Evolutionary conservation across 2,113 vertebrate species (phyloP).

Genomic region (Sula dactylatra): DNA sequence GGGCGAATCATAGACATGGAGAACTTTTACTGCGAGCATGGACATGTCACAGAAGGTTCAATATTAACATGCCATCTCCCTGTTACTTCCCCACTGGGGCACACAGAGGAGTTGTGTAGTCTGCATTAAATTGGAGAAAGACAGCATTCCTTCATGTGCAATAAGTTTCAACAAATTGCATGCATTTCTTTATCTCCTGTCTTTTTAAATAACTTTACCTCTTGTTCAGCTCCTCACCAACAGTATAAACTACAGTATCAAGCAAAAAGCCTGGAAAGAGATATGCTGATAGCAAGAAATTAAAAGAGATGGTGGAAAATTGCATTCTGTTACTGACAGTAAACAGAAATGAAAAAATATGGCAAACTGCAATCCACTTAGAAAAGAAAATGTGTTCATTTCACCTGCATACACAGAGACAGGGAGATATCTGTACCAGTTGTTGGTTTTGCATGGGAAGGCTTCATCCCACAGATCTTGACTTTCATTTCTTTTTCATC

Average conservation of each 20-base stretch:
- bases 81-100: conserved; percentile 29
- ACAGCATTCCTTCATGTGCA: conserved; percentile 51
- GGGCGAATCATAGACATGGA: not conserved
- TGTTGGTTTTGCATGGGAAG: conserved; percentile 33
- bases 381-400: not conserved
- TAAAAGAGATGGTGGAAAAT: not conserved
- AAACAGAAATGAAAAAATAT: not conserved
- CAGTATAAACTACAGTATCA: not conserved
- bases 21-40: conserved; percentile 18
- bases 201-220: not conserved
- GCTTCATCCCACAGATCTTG: not conserved
- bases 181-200: conserved; percentile 38
- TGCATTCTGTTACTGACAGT: not conserved
- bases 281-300: not conserved
- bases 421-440: not conserved
- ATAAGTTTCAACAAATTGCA: conserved; percentile 54
- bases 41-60: conserved; percentile 38
- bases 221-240: not conserved
- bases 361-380: not conserved
- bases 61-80: conserved; percentile 17
- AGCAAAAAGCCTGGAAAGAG: conserved; percentile 15
- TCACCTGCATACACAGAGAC: not conserved
- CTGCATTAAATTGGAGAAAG: not conserved
- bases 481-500: conserved; percentile 23
- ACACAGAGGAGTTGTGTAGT: not conserved